Evolutionary conservation across 2,797 vertebrate genomes (phyloP).

Genomic region (Sciurus vulgaris): DNA sequence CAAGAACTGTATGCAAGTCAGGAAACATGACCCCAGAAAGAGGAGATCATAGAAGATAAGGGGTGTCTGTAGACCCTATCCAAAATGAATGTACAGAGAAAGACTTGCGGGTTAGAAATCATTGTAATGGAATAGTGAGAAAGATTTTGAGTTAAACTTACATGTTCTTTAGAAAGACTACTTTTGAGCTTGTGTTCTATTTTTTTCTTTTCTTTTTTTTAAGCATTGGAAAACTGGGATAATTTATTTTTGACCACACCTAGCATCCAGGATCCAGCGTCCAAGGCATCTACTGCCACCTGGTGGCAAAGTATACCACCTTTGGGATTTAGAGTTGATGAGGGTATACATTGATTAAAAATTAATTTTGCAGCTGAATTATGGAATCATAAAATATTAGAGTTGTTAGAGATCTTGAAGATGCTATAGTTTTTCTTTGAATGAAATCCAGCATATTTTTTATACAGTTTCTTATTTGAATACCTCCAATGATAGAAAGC

Average conservation of each 20-base stretch:
- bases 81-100: slow-evolving; percentile 2
- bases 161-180: slow-evolving; percentile 5
- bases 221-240: slow-evolving; percentile 31
- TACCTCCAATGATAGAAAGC: slow-evolving; percentile 8
- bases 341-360: neutral
- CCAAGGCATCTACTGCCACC: slow-evolving; percentile 79
- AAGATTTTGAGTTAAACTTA: slow-evolving; percentile 27
- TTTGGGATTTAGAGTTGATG: slow-evolving; percentile 44
- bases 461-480: slow-evolving; percentile 40
- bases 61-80: slow-evolving; percentile 8
- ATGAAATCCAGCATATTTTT: neutral
- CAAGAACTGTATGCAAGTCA: slow-evolving; percentile 17
- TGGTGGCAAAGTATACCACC: slow-evolving; percentile 70
- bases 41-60: slow-evolving; percentile 14
- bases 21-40: slow-evolving; percentile 55
- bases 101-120: neutral
- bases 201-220: neutral
- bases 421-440: neutral
- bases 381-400: slow-evolving; percentile 20
- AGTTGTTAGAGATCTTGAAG: neutral
- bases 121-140: slow-evolving; percentile 51
- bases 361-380: slow-evolving; percentile 44
- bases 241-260: slow-evolving; percentile 62
- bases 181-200: neutral
- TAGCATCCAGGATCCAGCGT: slow-evolving; percentile 30